These are phyloP conservation scores for Phrixothrix hirtus DNA, from an alignment of 2,888 invertebrate species.

Conservation along the genomic window DNA sequence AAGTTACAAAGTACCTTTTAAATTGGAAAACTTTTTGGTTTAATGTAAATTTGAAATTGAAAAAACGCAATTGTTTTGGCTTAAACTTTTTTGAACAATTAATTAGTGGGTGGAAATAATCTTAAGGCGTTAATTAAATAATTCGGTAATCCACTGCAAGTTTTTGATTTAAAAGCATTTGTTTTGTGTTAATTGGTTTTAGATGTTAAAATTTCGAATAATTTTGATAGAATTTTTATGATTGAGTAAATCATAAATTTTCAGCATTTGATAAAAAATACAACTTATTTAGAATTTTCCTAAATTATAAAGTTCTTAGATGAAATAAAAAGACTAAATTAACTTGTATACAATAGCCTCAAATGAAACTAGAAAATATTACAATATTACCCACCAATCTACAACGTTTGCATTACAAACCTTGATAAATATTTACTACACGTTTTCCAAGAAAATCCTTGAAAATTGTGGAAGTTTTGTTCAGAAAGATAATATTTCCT, in stretches of 20 bases:
- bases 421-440: slow-evolving; percentile 27
- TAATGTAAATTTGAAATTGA: slow-evolving; percentile 4
- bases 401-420: background rate
- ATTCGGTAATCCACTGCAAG: too few relatives aligned
- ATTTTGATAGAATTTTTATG: too few relatives aligned
- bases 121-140: background rate
- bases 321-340: too few relatives aligned
- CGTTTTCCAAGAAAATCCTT: slow-evolving; percentile 19
- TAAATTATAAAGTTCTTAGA: too few relatives aligned
- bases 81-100: slow-evolving; percentile 4
- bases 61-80: slow-evolving; percentile 5
- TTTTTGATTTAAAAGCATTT: too few relatives aligned
- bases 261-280: too few relatives aligned
- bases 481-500: slow-evolving; percentile 51
- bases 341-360: too few relatives aligned
- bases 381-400: too few relatives aligned
- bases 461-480: slow-evolving; percentile 36
- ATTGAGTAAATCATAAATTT: too few relatives aligned
- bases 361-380: background rate
- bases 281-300: too few relatives aligned
- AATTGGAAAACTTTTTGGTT: slow-evolving; percentile 17
- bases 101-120: background rate
- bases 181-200: too few relatives aligned
- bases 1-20: slow-evolving; percentile 18
- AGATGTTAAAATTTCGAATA: too few relatives aligned